Evolutionary conservation across 2,797 vertebrate genomes (phyloP), one percentile per base, ranked within the genome.

Genomic region (Neosilurus hyrtlii): DNA sequence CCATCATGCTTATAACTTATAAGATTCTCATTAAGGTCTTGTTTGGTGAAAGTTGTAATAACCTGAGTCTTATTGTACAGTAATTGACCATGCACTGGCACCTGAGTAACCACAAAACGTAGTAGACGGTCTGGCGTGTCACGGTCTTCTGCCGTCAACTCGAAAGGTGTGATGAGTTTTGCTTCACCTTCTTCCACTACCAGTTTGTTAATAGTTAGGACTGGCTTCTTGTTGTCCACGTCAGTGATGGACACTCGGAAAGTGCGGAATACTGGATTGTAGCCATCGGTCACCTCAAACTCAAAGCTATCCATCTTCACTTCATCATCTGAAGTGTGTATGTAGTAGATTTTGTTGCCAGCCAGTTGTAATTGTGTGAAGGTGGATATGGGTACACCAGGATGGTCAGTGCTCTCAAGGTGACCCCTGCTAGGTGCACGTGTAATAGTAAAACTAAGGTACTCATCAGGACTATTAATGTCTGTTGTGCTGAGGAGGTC

Each of bases 221-320:
- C 88, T n/a, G 96, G 96, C 88, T 96, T 97, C 87, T 96, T 96
- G 89, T 96, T 95, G 85, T 97, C 96, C 3, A 95, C 94, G 56
- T 94, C 94, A n/a, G 92, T 96, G 87, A 97, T 95, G 62, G 95
- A 96, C 82, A 97, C 92, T 84, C 94, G 93, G 88, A 97, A 96
- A 22, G 94, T 96, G 56, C 91, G 90, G 85, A 95, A 96, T 16
- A 96, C 91, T 1, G 94, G 94, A 84, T 95, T 96, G 90, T 94
- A 95, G 43, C 94, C 95, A 70, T 95, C 94, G 61, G 95, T 96
- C 80, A 96, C 95, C 88, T 95, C 95, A 89, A 97, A 96, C 89
- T 96, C 96, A 91, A 97, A 97, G 83, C 94, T 96, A 87, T 97
- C 96, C 93, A 94, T 96, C 90, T 96, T 96, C 86, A 95, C 91